These are phyloP conservation scores for Catalaphyllia jardinei DNA, from an alignment of 64 coral and sea anemone species.

Conservation along the genomic window DNA sequence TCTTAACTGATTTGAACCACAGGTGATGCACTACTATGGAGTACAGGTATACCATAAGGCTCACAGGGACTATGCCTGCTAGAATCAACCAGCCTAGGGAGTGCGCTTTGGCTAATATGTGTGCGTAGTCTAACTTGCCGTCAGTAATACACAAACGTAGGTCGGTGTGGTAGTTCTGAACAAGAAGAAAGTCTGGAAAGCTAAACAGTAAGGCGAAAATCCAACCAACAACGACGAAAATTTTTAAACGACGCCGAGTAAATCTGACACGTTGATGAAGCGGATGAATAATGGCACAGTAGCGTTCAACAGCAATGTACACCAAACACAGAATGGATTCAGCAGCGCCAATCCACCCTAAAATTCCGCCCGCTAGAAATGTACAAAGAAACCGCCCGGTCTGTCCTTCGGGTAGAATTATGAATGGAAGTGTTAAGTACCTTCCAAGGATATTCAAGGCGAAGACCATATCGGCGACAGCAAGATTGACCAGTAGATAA, in stretches of 20 bases:
- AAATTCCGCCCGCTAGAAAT: neutral
- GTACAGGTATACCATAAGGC: conserved; percentile 30
- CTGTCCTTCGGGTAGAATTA: conserved; percentile 16
- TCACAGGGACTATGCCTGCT: conserved; percentile 29
- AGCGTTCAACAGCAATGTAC: conserved; percentile 29
- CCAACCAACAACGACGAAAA: neutral
- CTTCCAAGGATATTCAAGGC: neutral
- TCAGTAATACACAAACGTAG: neutral
- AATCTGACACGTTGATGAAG: conserved; percentile 8
- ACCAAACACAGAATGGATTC: conserved; percentile 26
- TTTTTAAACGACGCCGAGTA: neutral
- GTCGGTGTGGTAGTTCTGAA: neutral
- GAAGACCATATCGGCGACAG: conserved; percentile 31
- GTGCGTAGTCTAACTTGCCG: no score
- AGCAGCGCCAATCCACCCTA: conserved; percentile 8
- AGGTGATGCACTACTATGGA: conserved; percentile 41
- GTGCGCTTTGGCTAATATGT: conserved; percentile 14
- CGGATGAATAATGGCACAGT: conserved; percentile 25
- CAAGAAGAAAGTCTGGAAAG: neutral
- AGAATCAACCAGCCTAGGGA: conserved; percentile 17
- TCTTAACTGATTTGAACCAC: neutral
- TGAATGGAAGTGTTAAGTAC: neutral
- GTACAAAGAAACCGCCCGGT: neutral
- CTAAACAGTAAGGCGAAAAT: neutral
- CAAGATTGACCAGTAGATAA: conserved; percentile 34